These are phyloP conservation scores for Pristionchus japonicus DNA, from an alignment of 2,888 invertebrate genomes.

Conservation along the genomic window DNA sequence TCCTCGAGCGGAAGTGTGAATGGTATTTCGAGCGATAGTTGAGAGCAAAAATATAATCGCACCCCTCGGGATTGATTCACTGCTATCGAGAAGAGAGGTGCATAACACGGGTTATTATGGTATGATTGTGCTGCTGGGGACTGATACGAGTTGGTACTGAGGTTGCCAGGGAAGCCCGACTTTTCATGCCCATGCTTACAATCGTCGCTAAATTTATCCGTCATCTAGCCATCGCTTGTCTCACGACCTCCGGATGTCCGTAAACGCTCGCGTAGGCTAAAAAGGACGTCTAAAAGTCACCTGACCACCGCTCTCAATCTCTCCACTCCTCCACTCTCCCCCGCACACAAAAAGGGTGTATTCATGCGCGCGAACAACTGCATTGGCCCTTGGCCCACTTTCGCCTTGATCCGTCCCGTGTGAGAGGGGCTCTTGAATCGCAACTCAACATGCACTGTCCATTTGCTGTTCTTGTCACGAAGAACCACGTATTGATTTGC, in stretches of 20 bases:
- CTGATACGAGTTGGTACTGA: not conserved
- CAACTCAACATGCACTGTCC: too few relatives aligned
- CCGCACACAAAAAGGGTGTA: not conserved
- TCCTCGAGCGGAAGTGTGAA: not conserved
- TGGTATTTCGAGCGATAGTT: not conserved
- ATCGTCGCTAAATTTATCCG: not conserved
- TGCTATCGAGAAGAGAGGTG: not conserved
- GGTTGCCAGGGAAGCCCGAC: not conserved
- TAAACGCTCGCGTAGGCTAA: not conserved
- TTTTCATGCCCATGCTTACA: not conserved
- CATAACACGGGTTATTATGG: not conserved
- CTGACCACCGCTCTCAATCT: not conserved
- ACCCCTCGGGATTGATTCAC: not conserved
- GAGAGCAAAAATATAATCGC: not conserved
- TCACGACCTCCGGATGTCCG: not conserved
- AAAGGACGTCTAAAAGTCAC: not conserved
- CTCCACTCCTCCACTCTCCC: not conserved
- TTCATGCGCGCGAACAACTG: conserved; percentile 10
- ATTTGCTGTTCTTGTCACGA: too few relatives aligned
- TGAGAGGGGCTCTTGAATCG: not conserved
- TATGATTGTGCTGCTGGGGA: not conserved
- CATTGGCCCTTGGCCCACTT: conserved; percentile 22
- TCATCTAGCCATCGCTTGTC: not conserved
- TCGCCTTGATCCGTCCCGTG: not conserved
- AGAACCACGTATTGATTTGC: too few relatives aligned